Evolutionary conservation across 2,113 vertebrate genomes (phyloP).

Genomic region (Cardinalis cardinalis): DNA sequence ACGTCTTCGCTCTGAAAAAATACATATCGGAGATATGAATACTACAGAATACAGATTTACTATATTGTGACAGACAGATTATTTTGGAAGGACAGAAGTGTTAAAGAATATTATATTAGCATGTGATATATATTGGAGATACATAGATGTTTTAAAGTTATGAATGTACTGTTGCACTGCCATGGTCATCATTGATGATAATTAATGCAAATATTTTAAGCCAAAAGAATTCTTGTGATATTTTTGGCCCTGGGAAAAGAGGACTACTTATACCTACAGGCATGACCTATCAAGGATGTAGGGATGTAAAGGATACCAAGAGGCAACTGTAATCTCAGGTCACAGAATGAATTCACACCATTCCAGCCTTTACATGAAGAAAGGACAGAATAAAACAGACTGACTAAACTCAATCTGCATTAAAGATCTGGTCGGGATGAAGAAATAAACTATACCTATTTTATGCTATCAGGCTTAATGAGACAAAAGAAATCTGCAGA

Average conservation of each 20-base stretch:
- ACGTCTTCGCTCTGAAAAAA: background rate
- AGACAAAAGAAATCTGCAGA: background rate
- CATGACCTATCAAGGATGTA: background rate
- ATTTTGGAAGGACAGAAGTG: background rate
- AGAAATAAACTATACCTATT: background rate
- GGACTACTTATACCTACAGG: background rate
- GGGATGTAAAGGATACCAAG: background rate
- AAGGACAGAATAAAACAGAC: background rate
- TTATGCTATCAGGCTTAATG: background rate
- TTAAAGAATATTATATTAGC: background rate
- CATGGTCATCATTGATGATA: background rate
- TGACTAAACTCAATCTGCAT: background rate
- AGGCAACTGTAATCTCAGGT: background rate
- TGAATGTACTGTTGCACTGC: background rate
- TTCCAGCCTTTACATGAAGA: background rate
- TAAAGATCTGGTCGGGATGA: background rate
- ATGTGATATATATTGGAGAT: background rate
- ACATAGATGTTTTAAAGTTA: background rate
- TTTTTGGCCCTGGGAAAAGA: background rate
- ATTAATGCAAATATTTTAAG: slow-evolving; percentile 12
- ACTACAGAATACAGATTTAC: background rate
- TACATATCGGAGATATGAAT: background rate
- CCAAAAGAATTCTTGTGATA: background rate
- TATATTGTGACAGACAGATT: background rate
- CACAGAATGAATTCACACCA: background rate